These are phyloP conservation scores for Parnassius apollo DNA, from an alignment of 2,888 invertebrate genomes.

Conservation along the genomic window DNA sequence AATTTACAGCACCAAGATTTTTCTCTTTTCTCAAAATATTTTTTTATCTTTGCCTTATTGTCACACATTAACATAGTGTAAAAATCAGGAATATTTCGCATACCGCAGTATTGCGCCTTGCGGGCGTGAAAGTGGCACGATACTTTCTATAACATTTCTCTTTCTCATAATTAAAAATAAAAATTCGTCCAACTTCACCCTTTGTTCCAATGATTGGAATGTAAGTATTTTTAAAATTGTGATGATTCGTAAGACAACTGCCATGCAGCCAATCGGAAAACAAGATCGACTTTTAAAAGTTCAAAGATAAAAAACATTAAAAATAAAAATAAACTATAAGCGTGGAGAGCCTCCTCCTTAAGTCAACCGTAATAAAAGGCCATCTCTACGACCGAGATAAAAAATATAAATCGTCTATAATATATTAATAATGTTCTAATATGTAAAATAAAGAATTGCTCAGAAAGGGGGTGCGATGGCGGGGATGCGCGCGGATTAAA, in stretches of 20 bases:
- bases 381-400: conserved; percentile 28
- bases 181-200: conserved; percentile 39
- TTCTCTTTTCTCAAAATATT: conserved; percentile 79
- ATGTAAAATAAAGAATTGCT: conserved; percentile 28
- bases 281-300: conserved; percentile 53
- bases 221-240: conserved; percentile 42
- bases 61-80: conserved; percentile 79
- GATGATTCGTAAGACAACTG: conserved; percentile 28
- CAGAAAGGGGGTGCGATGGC: conserved; percentile 11
- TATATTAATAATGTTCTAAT: conserved; percentile 22
- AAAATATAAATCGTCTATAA: conserved; percentile 36
- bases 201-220: conserved; percentile 55
- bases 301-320: conserved; percentile 46
- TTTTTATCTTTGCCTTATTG: conserved; percentile 79
- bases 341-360: conserved; percentile 9
- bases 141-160: conserved; percentile 25
- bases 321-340: conserved; percentile 39
- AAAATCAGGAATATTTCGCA: conserved; percentile 68
- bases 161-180: conserved; percentile 24
- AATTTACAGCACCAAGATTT: conserved; percentile 82
- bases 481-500: conserved; percentile 44
- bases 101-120: conserved; percentile 76
- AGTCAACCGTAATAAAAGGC: not conserved
- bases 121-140: conserved; percentile 42
- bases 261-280: conserved; percentile 34